These are phyloP conservation scores for Dolichomitus sp. DNA, from an alignment of 2,888 invertebrate species.

Conservation along the genomic window DNA sequence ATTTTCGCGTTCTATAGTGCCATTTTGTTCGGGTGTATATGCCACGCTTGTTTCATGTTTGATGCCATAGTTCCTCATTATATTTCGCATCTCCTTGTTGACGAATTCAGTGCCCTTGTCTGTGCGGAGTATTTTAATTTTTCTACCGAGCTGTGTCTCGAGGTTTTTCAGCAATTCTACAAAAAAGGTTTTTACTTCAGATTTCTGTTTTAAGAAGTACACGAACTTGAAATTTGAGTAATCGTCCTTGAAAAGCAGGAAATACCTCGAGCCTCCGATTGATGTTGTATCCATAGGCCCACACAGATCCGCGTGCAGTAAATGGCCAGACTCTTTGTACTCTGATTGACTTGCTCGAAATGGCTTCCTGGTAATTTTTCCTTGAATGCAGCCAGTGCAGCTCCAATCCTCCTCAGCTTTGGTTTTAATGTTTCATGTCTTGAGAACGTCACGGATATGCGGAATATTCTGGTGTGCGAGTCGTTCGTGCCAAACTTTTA, in stretches of 20 bases:
- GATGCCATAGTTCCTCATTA: constrained; percentile 38
- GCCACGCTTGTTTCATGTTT: constrained; percentile 47
- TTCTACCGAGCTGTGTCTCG: neutral
- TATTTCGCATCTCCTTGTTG: constrained; percentile 42
- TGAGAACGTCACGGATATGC: constrained; percentile 9
- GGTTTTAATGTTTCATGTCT: neutral
- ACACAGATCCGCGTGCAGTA: constrained; percentile 21
- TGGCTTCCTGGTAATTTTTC: constrained; percentile 15
- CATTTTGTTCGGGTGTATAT: neutral
- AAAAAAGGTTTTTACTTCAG: constrained; percentile 12
- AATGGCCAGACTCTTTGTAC: neutral
- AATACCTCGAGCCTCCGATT: constrained; percentile 40
- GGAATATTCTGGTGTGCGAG: constrained; percentile 19
- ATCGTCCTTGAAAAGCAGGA: constrained; percentile 58
- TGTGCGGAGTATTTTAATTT: constrained; percentile 54
- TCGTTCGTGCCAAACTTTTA: constrained; percentile 28
- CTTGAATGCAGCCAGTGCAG: neutral
- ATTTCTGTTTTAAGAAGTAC: constrained; percentile 48
- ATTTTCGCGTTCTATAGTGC: neutral
- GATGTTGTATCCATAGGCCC: constrained; percentile 22
- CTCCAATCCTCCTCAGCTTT: neutral
- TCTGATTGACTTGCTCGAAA: neutral
- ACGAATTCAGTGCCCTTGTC: constrained; percentile 65
- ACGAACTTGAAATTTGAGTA: constrained; percentile 55
- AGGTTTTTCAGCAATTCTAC: constrained; percentile 22